Evolutionary conservation across 2,113 vertebrate genomes (phyloP), one percentile per base, ranked within the genome.

Genomic region (Spermophilus dauricus): DNA sequence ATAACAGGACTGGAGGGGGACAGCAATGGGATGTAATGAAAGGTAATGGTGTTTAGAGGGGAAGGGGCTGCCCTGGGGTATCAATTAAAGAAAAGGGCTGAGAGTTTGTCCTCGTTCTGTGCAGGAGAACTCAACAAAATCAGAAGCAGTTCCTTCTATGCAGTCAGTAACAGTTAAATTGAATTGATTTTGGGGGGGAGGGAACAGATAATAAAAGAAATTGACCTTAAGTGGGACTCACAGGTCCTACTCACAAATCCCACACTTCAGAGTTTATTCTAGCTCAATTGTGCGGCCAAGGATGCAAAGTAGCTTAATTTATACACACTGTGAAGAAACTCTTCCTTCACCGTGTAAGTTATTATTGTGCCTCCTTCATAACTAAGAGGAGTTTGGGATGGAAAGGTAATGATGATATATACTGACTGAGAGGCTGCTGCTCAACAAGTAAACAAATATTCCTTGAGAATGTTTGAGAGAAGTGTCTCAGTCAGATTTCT

Each of bases 11-110:
- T 80, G 24, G 58, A 94, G 51, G 42, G 75, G 34, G 37, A 73
- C 26, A 75, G 73, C 94, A 95, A 45, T 51, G 37, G 78, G 63
- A 48, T 82, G 3, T 85, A 72, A 93, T 83, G 63, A 93, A 78
- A 96, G 78, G 69, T 56, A 84, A 87, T 95, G 81, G 72, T 89
- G 63, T 89, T 91, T 53, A 45, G 24, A 91, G 78, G 58, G 24
- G 61, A 89, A 86, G 18, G 80, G 69, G 26, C 53, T 69, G 77
- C 82, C 26, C 53, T 61, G 67, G 78, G 69, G 42, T 77, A 93
- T 83, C 91, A 96, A n/a, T 94, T 92, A 75, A 94, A 83, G 80
- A 97, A 95, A 95, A 90, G 42, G 63, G 51, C 42, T 91, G 73
- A 89, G 65, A 78, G 61, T 51, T 58, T 95, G 39, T 91, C 39